A percentile compares a stretch with the other conserved stretches of the same genome.
phyloP scores from a whole-genome alignment of 1,140 invertebrate species.

The Formica exsecta region DNA sequence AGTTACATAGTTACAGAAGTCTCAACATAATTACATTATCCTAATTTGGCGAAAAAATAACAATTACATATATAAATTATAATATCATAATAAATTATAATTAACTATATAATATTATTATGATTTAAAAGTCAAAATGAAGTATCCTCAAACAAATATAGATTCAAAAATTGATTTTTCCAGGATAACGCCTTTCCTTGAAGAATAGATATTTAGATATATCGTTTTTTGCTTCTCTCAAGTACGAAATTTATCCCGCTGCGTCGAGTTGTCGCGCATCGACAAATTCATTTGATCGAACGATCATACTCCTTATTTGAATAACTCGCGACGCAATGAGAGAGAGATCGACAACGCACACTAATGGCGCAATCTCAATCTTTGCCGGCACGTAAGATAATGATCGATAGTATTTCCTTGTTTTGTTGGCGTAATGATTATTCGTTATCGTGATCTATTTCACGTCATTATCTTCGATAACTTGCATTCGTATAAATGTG shows the following conservation, averaged over 20 bases:
- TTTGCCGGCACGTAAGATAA: slow-evolving; percentile 8
- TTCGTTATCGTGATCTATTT: slow-evolving; percentile 19
- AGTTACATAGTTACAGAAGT: neutral
- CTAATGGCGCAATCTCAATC: slow-evolving; percentile 13
- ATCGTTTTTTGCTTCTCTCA: neutral
- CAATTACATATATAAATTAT: too few relatives aligned
- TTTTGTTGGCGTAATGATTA: slow-evolving; percentile 2
- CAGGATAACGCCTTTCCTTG: neutral
- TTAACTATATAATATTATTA: neutral
- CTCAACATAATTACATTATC: neutral
- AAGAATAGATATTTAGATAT: neutral
- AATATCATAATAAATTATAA: too few relatives aligned
- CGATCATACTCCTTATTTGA: neutral
- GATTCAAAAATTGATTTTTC: neutral
- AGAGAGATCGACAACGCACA: slow-evolving; percentile 12
- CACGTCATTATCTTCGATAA: slow-evolving; percentile 5
- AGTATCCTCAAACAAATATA: neutral
- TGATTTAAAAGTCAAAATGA: neutral
- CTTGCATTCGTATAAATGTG: neutral
- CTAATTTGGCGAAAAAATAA: neutral
- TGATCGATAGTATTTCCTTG: neutral
- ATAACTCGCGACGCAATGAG: slow-evolving; percentile 4
- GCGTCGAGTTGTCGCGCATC: neutral
- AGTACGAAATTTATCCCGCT: neutral
- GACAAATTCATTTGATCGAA: slow-evolving; percentile 7